Evolutionary conservation across 2,113 vertebrate species (phyloP).

Genomic region (Phocoena phocoena): DNA sequence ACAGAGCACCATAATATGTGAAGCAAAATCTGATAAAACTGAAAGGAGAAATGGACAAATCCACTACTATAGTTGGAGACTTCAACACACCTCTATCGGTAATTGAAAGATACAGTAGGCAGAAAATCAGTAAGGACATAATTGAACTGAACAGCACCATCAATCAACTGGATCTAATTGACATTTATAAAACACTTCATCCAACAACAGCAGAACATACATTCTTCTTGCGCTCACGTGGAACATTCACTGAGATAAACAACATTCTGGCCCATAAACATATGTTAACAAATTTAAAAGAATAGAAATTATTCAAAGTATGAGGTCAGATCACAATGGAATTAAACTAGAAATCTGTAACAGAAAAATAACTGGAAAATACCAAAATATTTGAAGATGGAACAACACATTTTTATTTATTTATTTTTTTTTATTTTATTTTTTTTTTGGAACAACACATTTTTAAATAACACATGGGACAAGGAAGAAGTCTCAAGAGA

Average conservation of each 20-base stretch:
- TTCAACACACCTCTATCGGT: background rate
- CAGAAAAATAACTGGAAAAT: background rate
- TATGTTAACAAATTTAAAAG: background rate
- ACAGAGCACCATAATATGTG: background rate
- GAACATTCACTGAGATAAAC: background rate
- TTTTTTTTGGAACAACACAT: background rate
- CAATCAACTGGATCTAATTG: background rate
- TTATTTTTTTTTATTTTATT: no score
- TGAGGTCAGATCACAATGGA: background rate
- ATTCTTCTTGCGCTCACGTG: background rate
- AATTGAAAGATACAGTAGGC: background rate
- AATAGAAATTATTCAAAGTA: background rate
- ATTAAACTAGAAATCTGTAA: background rate
- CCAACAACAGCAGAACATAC: background rate
- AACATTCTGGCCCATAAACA: background rate
- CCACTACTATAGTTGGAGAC: background rate
- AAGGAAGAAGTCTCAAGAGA: background rate
- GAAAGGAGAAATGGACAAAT: background rate
- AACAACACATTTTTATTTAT: background rate
- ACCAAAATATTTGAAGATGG: background rate
- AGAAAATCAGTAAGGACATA: background rate
- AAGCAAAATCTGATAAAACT: background rate
- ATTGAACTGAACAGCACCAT: background rate
- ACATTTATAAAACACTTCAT: background rate
- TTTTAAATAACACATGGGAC: background rate